These are phyloP conservation scores for Eunapius fragilis DNA, from an alignment of 37 sponge, comb jelly and placozoan genomes.

Conservation along the genomic window DNA sequence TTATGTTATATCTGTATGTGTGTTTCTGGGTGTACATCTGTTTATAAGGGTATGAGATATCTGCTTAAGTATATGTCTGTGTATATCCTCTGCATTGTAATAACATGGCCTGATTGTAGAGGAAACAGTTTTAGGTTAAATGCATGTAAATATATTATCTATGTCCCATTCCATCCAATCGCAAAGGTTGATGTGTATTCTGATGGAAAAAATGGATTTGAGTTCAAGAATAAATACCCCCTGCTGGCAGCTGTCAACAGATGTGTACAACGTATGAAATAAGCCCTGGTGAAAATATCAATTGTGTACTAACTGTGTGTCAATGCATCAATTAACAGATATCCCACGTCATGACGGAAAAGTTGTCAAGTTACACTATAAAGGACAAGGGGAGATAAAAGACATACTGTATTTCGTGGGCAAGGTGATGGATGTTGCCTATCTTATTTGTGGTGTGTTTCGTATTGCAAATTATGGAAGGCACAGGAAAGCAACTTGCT, in stretches of 20 bases:
- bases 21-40: background rate
- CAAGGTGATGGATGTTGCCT: conserved; percentile 1
- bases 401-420: background rate
- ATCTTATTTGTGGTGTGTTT: too few relatives aligned
- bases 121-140: too few relatives aligned
- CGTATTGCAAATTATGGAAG: too few relatives aligned
- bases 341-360: background rate
- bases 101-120: too few relatives aligned
- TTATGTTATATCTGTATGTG: too few relatives aligned
- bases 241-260: conserved; percentile 61
- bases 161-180: too few relatives aligned
- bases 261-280: background rate
- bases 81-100: too few relatives aligned
- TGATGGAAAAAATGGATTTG: background rate
- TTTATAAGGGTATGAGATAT: background rate
- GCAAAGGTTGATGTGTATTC: background rate
- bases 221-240: conserved; percentile 24
- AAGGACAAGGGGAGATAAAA: background rate
- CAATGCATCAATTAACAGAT: background rate
- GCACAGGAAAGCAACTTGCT: too few relatives aligned
- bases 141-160: too few relatives aligned
- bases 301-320: too few relatives aligned
- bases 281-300: too few relatives aligned
- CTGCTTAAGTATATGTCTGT: too few relatives aligned
- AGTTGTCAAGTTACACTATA: background rate